Evolutionary conservation across 2,797 vertebrate species (phyloP), one percentile per base, ranked within the genome.

Genomic region (Numenius phaeopus): DNA sequence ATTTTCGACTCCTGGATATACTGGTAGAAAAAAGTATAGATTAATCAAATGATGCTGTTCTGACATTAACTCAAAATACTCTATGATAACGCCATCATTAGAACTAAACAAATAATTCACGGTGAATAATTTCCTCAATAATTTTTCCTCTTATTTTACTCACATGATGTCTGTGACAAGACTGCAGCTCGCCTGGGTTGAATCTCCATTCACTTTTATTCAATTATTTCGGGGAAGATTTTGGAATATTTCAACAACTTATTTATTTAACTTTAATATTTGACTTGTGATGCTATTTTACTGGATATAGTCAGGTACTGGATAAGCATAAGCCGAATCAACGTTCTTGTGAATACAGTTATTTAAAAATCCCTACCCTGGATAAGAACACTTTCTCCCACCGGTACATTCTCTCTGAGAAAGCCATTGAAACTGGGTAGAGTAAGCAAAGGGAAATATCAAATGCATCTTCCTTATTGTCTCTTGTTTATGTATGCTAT

Each of bases 51-150:
- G 5, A 54, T 66, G 66, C 52, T 86, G 32, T 39, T 90, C 40
- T 77, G 71, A 88, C 65, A 70, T 61, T 82, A 94, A 85, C 65
- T 94, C 54, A 66, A 76, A 94, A 72, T 67, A 72, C 15, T 22
- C 19, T 61, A 39, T 59, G 37, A 88, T 87, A 94, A 94, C 66
- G 42, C 34, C 32, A 66, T 72, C 73, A 93, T 80, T 90, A 95
- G 37, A 86, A 80, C 52, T 54, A 87, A 8, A 3, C 54, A 92
- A 94, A 91, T 64, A 95, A 89, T 73, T 93, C 46, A 70, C 39
- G 70, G 23, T 10, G 7, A 95, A 73, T 80, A 46, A 94, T 84
- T 88, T 69, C 42, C 47, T 76, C 59, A 62, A 23, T 37, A 65
- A 4, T 71, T 78, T 89, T 70, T 58, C 30, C 22, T 64, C 16